These are phyloP conservation scores for Octomys mimax DNA, from an alignment of 2,797 vertebrate species.

Conservation along the genomic window DNA sequence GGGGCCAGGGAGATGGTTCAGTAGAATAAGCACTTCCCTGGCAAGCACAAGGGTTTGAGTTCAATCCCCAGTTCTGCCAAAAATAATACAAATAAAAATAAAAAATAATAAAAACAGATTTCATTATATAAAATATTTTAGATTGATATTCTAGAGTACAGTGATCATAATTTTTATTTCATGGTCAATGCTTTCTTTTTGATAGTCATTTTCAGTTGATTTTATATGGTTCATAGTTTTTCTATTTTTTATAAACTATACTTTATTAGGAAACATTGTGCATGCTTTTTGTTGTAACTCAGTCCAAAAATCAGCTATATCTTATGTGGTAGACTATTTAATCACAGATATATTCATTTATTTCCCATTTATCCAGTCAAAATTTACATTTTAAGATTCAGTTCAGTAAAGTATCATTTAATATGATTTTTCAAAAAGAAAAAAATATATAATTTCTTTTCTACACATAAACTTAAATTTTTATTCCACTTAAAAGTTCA, in stretches of 20 bases:
- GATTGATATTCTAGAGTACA: background rate
- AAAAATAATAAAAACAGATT: background rate
- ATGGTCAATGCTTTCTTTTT: background rate
- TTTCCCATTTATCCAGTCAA: background rate
- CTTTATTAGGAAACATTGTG: background rate
- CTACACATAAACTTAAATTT: background rate
- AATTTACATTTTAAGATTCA: conserved; percentile 15
- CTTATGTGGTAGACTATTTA: background rate
- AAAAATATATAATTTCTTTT: background rate
- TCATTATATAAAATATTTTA: conserved; percentile 8
- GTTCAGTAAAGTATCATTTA: background rate
- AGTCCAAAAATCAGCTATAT: background rate
- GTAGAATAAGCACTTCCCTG: too few relatives aligned
- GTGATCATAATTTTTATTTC: background rate
- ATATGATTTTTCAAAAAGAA: background rate
- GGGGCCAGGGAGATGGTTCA: too few relatives aligned
- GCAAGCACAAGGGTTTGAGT: too few relatives aligned
- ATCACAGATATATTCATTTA: background rate
- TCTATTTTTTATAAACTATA: background rate
- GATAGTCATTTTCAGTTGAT: background rate
- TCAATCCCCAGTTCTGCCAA: too few relatives aligned
- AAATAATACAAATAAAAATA: too few relatives aligned
- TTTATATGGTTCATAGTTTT: background rate
- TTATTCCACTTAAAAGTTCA: background rate
- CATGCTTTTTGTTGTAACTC: background rate